Conservation (phyloP, 2,113 vertebrate genomes). For the Tragelaphus strepsiceros region DNA sequence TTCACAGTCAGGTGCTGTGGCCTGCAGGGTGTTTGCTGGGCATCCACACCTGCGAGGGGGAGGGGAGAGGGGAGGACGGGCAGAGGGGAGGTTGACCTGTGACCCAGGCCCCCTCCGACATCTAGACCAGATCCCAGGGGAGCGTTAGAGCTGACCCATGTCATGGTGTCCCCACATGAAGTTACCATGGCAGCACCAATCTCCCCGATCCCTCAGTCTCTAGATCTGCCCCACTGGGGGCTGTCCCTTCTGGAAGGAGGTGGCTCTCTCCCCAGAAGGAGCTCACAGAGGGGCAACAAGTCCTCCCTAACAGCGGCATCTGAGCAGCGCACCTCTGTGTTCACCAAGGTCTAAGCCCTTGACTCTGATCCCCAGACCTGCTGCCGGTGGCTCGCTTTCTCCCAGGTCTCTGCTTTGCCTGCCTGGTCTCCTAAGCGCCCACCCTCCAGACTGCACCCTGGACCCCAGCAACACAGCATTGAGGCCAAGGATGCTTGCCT, state of each 20-base stretch:
- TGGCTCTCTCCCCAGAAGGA: neutral
- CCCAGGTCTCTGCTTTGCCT: neutral
- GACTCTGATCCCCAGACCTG: neutral
- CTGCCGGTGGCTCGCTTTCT: neutral
- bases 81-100: neutral
- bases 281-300: rapidly evolving
- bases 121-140: too few relatives aligned
- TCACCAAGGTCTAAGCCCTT: too few relatives aligned
- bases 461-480: rapidly evolving
- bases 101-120: rapidly evolving
- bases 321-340: neutral
- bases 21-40: neutral
- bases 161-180: rapidly evolving
- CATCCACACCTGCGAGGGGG: neutral
- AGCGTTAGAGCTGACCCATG: neutral
- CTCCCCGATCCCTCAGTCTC: rapidly evolving
- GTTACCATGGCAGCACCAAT: neutral
- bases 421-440: neutral
- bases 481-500: neutral
- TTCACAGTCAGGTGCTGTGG: rapidly evolving
- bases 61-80: neutral
- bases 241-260: neutral
- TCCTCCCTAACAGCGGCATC: neutral
- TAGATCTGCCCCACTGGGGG: rapidly evolving
- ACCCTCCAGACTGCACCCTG: neutral